Conservation (phyloP, 2,888 invertebrate genomes). For the Apeira syringaria region DNA sequence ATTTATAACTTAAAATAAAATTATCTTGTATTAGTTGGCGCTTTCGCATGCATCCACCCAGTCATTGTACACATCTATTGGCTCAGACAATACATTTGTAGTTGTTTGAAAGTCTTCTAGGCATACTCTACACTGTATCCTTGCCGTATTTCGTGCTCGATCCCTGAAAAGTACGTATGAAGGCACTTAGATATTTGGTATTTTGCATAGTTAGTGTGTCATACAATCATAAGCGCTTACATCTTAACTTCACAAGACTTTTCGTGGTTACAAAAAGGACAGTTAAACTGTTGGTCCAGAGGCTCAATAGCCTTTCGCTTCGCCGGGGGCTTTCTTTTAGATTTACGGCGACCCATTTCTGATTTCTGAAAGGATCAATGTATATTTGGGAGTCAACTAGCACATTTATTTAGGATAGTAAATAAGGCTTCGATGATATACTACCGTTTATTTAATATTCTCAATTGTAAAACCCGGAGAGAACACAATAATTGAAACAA, state of each 20-base stretch:
- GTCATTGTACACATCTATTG: slow-evolving; percentile 99
- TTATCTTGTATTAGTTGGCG: slow-evolving; percentile 84
- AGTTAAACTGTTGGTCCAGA: slow-evolving; percentile 97
- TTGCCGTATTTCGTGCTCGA: slow-evolving; percentile 95
- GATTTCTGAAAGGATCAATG: too few relatives aligned
- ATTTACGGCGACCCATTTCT: slow-evolving; percentile 97
- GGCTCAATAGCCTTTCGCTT: slow-evolving; percentile 97
- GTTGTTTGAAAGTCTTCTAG: slow-evolving; percentile 98
- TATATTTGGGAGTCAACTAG: too few relatives aligned
- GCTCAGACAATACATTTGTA: slow-evolving; percentile 97
- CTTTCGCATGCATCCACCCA: slow-evolving; percentile 99
- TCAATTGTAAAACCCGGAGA: too few relatives aligned
- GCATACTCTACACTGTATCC: slow-evolving; percentile 97
- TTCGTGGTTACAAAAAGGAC: slow-evolving; percentile 99
- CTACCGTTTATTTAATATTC: too few relatives aligned
- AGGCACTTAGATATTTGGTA: too few relatives aligned
- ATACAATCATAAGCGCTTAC: slow-evolving; percentile 69
- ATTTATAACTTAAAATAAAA: slow-evolving; percentile 24
- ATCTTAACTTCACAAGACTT: slow-evolving; percentile 99
- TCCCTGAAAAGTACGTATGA: slow-evolving; percentile 88
- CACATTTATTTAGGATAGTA: too few relatives aligned
- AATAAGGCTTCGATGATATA: too few relatives aligned
- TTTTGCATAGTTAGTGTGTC: too few relatives aligned
- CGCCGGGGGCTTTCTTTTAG: slow-evolving; percentile 98
- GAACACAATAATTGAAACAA: too few relatives aligned